These are phyloP conservation scores for Oxycera nigricornis DNA, from an alignment of 2,888 invertebrate species.

Conservation along the genomic window DNA sequence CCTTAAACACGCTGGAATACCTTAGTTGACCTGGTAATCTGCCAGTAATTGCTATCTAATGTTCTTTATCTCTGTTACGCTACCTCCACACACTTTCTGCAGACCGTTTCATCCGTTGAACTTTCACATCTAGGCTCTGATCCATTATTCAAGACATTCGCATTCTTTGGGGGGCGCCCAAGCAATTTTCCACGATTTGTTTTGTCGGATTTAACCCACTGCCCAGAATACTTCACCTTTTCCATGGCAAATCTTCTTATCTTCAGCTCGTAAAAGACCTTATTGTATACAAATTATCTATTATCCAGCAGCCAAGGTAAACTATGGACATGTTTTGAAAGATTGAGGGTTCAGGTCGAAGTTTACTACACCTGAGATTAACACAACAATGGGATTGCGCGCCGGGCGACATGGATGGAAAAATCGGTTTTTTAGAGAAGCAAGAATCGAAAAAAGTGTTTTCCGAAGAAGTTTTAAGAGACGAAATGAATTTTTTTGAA, in stretches of 20 bases:
- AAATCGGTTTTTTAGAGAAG: too few species aligned
- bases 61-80: neutral
- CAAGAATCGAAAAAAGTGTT: too few species aligned
- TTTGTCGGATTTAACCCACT: neutral
- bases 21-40: neutral
- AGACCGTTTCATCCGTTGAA: neutral
- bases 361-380: neutral
- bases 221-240: neutral
- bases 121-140: neutral
- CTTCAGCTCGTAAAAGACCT: conserved; percentile 11
- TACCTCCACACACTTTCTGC: neutral
- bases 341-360: neutral
- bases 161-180: neutral
- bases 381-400: too few species aligned
- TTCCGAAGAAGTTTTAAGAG: too few species aligned
- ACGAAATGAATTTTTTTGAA: too few species aligned
- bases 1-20: too few species aligned
- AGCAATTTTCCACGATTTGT: neutral
- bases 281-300: conserved; percentile 24
- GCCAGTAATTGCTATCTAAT: neutral
- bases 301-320: neutral
- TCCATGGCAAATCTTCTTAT: neutral
- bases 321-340: neutral
- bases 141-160: neutral
- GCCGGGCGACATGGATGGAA: too few species aligned